Base-by-base conservation (phyloP, 2,113 vertebrate species). In the Solea solea region DNA sequence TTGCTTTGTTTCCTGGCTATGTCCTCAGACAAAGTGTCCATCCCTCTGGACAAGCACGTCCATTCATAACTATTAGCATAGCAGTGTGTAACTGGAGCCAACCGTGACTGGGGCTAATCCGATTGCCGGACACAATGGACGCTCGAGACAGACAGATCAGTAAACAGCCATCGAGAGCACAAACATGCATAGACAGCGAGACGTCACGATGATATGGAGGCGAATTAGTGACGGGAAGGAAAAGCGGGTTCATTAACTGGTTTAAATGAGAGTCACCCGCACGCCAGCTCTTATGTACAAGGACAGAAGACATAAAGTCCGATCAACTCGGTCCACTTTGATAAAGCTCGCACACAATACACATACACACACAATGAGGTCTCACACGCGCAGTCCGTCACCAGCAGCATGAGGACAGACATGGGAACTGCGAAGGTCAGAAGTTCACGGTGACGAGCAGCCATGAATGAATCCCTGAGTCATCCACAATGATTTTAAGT, bases 111-210 rank as follows among this genome's bases (percentile, higher is more conserved):
- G 53, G 49, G 49, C 62, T 92, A 92, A 93, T 93, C 83, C n/a
- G 85, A 93, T 92, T 92, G 82, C 69, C 69, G 41, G 42, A 79
- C 82, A 93, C 91, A 92, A 94, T 91, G 87, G 71, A 70, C 70
- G 54, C 86, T 90, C 41, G 46, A 80, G 76, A 86, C 75, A 80
- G 65, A 80, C 52, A 64, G 66, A 85, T 86, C 72, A 72, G 78
- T 60, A 51, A 75, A 64, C 65, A 73, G 69, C 64, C 78, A 80
- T 66, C 72, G 69, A 81, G 66, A 82, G 83, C 69, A 80, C 58
- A 28, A 80, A 69, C 66, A 57, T 40, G 70, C 80, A 84, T 52
- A 71, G 71, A 72, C 53, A 67, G 69, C 72, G 84, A 86, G 78
- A 78, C 72, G 82, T 82, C 58, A 60, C 58, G 63, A 88, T 72